These are phyloP conservation scores for Staurois parvus DNA, from an alignment of 2,797 vertebrate genomes.

Conservation along the genomic window DNA sequence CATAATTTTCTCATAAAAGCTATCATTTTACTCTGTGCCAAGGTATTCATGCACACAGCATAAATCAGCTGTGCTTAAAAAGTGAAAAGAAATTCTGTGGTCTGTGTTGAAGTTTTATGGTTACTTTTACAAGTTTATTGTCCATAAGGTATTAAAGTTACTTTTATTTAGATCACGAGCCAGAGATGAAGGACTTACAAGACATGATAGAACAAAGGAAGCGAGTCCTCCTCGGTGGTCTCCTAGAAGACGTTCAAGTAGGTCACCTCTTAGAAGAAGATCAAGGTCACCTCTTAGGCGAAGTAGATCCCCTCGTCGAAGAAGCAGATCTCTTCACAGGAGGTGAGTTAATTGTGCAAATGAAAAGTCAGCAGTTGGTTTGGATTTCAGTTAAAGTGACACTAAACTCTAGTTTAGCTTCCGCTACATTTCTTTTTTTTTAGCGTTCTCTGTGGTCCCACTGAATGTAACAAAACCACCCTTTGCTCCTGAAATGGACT, in stretches of 20 bases:
- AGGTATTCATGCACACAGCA: too few species aligned
- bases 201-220: conserved; percentile 81
- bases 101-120: not conserved
- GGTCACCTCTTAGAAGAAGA: conserved; percentile 89
- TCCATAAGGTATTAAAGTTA: not conserved
- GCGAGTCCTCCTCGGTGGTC: conserved; percentile 83
- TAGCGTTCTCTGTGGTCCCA: too few species aligned
- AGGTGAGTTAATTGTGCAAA: conserved; percentile 67
- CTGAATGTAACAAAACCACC: too few species aligned
- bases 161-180: conserved; percentile 80
- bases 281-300: conserved; percentile 88
- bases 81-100: too few species aligned
- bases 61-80: too few species aligned
- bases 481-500: too few species aligned
- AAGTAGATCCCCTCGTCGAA: conserved; percentile 86
- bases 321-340: conserved; percentile 79
- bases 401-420: too few species aligned
- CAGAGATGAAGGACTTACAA: conserved; percentile 80
- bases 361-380: too few species aligned
- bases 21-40: too few species aligned
- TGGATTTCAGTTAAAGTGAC: not conserved
- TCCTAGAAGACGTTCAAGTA: conserved; percentile 86
- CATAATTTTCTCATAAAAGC: too few species aligned
- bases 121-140: not conserved
- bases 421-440: too few species aligned